These are phyloP conservation scores for Oxyteleia sp. DNA, from an alignment of 2,888 invertebrate genomes.

Conservation along the genomic window DNA sequence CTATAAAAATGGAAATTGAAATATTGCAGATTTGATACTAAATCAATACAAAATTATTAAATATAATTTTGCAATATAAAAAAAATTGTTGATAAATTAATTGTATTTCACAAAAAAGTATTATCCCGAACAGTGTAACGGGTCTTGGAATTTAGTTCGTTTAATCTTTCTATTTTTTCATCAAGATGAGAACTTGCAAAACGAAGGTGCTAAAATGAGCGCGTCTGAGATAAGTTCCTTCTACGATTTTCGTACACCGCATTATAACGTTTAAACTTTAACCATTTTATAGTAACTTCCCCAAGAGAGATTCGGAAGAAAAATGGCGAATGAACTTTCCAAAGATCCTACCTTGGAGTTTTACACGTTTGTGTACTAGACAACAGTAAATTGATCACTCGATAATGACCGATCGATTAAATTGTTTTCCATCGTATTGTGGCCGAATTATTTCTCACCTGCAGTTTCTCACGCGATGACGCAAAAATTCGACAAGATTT, in stretches of 20 bases:
- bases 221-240: slow-evolving; percentile 62
- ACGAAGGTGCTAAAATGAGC: slow-evolving; percentile 54
- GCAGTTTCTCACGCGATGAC: slow-evolving; percentile 15
- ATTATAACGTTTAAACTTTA: slow-evolving; percentile 73
- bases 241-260: slow-evolving; percentile 66
- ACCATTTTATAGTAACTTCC: slow-evolving; percentile 73
- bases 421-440: slow-evolving; percentile 40
- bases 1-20: too few relatives aligned
- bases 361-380: slow-evolving; percentile 21
- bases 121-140: slow-evolving; percentile 1
- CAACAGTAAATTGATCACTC: slow-evolving; percentile 58
- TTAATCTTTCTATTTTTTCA: slow-evolving; percentile 6
- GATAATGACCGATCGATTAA: slow-evolving; percentile 70
- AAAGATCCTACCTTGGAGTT: slow-evolving; percentile 39
- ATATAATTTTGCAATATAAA: too few relatives aligned
- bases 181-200: slow-evolving; percentile 36
- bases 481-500: neutral
- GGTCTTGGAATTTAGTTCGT: slow-evolving; percentile 2
- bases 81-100: too few relatives aligned
- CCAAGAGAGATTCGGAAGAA: slow-evolving; percentile 60
- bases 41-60: too few relatives aligned
- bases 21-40: too few relatives aligned
- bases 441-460: slow-evolving; percentile 38
- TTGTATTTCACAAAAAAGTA: neutral
- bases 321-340: slow-evolving; percentile 67